A percentile compares a stretch with the other conserved stretches of the same genome.
These are phyloP conservation scores for Cantharis lateralis DNA, from an alignment of 2,888 invertebrate genomes.

Conservation along the genomic window DNA sequence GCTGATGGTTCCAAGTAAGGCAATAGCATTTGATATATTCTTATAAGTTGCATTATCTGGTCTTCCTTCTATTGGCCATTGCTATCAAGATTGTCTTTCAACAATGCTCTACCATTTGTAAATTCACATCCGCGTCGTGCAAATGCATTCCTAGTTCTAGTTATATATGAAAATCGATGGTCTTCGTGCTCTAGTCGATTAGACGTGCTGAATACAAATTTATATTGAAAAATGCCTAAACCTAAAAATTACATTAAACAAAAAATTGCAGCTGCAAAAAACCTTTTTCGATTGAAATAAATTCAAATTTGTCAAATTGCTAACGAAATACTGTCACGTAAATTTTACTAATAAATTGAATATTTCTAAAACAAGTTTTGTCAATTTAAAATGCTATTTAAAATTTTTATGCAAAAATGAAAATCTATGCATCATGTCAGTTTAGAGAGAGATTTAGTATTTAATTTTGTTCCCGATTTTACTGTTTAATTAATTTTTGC, in stretches of 20 bases:
- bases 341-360: background rate
- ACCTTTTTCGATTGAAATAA: background rate
- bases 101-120: slow-evolving; percentile 17
- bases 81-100: slow-evolving; percentile 19
- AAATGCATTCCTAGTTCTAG: background rate
- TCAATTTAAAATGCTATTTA: background rate
- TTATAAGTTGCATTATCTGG: slow-evolving; percentile 8
- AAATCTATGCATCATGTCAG: background rate
- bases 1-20: slow-evolving; percentile 13
- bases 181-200: background rate
- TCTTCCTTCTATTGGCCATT: slow-evolving; percentile 7
- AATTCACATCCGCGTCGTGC: slow-evolving; percentile 14
- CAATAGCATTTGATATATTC: slow-evolving; percentile 16
- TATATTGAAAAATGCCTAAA: background rate
- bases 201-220: slow-evolving; percentile 4
- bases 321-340: background rate
- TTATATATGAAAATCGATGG: slow-evolving; percentile 4
- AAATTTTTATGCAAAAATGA: background rate
- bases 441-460: background rate
- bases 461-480: background rate
- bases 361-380: background rate
- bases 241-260: background rate
- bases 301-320: background rate
- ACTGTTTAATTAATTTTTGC: background rate
- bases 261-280: background rate